Evolutionary conservation across 2,113 vertebrate genomes (phyloP).

Genomic region (Lutjanus erythropterus): DNA sequence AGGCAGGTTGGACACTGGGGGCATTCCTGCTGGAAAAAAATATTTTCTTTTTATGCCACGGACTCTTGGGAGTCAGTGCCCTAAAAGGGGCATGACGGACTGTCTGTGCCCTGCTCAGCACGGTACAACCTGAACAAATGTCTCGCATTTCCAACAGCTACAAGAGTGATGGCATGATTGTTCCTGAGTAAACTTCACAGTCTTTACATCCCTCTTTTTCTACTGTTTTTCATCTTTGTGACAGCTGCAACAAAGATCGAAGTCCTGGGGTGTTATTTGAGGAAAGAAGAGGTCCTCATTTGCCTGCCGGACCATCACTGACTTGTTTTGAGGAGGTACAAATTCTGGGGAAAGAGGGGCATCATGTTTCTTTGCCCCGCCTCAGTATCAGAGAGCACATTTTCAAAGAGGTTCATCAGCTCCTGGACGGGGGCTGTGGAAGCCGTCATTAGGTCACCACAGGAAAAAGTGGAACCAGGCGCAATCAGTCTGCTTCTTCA

Average conservation of each 20-base stretch:
- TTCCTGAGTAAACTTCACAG: background rate
- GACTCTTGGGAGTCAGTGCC: background rate
- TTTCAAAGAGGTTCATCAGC: background rate
- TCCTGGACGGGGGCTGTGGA: background rate
- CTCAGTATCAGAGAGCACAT: background rate
- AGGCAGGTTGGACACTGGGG: background rate
- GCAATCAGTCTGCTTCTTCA: background rate
- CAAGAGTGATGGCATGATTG: background rate
- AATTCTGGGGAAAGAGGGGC: background rate
- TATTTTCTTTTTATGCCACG: background rate
- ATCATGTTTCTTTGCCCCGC: too few relatives aligned
- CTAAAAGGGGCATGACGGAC: background rate
- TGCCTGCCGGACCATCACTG: background rate
- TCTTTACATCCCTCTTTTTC: background rate
- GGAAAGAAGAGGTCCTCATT: background rate
- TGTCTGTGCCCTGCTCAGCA: background rate
- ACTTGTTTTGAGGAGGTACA: slow-evolving; percentile 5
- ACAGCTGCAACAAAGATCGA: slow-evolving; percentile 3
- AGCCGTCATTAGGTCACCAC: background rate
- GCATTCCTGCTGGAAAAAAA: slow-evolving; percentile 1
- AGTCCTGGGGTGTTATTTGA: background rate
- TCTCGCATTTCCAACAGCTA: background rate
- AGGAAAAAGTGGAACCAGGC: background rate
- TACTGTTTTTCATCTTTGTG: background rate
- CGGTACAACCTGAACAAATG: background rate